Percentiles rank a stretch among this genome's conserved stretches.
Evolutionary conservation across 2,888 invertebrate species (phyloP).

Genomic region (Leptopterna dolabrata): DNA sequence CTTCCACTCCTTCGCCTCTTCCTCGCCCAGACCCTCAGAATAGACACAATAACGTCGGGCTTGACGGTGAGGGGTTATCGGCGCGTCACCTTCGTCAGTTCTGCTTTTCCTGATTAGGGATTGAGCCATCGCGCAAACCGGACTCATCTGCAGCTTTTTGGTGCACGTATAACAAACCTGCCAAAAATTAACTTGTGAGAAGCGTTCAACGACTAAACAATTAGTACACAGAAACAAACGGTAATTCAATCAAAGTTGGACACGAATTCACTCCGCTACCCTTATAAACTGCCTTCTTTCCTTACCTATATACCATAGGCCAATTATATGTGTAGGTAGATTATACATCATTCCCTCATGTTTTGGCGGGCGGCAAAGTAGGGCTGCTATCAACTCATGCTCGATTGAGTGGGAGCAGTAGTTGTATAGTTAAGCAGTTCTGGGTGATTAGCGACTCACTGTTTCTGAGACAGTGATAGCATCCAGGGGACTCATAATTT

Average conservation of each 20-base stretch:
- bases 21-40: not conserved
- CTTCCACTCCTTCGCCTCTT: not conserved
- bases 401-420: too few relatives aligned
- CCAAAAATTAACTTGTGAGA: not conserved
- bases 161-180: not conserved
- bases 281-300: too few relatives aligned
- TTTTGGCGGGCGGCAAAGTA: too few relatives aligned
- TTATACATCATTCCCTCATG: too few relatives aligned
- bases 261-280: too few relatives aligned
- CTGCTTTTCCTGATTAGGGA: not conserved
- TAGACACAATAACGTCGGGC: conserved; percentile 10
- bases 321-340: too few relatives aligned
- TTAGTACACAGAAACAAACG: not conserved
- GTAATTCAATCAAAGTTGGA: not conserved
- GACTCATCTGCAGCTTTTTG: not conserved
- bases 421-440: too few relatives aligned
- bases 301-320: too few relatives aligned
- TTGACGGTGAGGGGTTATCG: not conserved
- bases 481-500: too few relatives aligned
- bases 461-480: too few relatives aligned
- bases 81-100: not conserved
- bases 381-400: too few relatives aligned
- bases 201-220: not conserved
- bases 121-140: conserved; percentile 22
- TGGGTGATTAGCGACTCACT: too few relatives aligned